These are phyloP conservation scores for Melanotus villosus DNA, from an alignment of 2,888 invertebrate genomes.

Conservation along the genomic window DNA sequence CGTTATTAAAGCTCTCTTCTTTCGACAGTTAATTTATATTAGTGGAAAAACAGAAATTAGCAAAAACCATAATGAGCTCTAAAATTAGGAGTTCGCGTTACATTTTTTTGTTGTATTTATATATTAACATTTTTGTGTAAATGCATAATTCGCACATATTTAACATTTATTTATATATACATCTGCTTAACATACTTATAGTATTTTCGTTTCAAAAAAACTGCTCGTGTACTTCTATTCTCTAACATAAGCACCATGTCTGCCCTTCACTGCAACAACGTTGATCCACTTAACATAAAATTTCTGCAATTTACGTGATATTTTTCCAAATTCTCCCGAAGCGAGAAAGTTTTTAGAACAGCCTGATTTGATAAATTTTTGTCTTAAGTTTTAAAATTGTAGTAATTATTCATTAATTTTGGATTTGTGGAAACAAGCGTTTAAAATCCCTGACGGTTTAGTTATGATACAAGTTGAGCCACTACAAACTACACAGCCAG, in stretches of 20 bases:
- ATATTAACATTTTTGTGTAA: conserved; percentile 24
- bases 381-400: not conserved
- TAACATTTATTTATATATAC: conserved; percentile 27
- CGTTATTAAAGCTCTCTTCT: no score
- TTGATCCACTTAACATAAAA: conserved; percentile 5
- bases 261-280: not conserved
- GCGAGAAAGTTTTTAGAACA: not conserved
- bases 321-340: not conserved
- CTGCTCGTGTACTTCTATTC: not conserved
- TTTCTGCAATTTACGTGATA: conserved; percentile 8
- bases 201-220: conserved; percentile 24
- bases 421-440: conserved; percentile 8
- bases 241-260: conserved; percentile 29
- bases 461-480: conserved; percentile 27
- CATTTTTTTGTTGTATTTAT: not conserved
- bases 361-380: not conserved
- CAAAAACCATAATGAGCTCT: conserved; percentile 41
- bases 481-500: conserved; percentile 40
- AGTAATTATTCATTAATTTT: not conserved
- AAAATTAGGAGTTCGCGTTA: conserved; percentile 45
- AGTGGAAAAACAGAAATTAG: conserved; percentile 2
- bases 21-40: not conserved
- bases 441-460: conserved; percentile 9
- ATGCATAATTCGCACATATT: conserved; percentile 20
- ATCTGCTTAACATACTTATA: conserved; percentile 11